Percentiles rank a stretch among this genome's conserved stretches.
Evolutionary conservation across 2,113 vertebrate genomes (phyloP).

Genomic region (Gallinago undulata): DNA sequence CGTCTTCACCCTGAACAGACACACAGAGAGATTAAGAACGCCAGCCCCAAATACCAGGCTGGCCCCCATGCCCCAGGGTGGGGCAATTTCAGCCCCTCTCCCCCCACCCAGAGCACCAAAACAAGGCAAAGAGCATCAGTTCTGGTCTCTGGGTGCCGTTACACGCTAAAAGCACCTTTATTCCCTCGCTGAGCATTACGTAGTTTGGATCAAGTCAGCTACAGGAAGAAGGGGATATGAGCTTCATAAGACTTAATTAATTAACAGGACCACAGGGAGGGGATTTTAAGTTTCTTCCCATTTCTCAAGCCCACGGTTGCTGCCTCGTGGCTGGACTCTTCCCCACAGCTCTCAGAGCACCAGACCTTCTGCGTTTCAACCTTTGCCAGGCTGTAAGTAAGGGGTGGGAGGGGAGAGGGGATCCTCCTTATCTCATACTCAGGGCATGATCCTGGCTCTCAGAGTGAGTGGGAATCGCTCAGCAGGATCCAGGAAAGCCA

Average conservation of each 20-base stretch:
- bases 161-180: neutral
- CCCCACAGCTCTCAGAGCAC: neutral
- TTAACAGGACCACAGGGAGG: neutral
- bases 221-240: neutral
- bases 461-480: neutral
- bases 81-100: neutral
- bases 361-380: neutral
- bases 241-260: neutral
- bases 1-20: slow-evolving; percentile 82
- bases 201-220: neutral
- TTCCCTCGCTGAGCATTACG: accelerated
- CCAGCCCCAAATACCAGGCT: accelerated
- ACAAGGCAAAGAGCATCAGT: neutral
- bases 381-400: neutral
- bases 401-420: neutral
- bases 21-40: neutral
- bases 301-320: neutral
- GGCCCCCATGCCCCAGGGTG: accelerated
- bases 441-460: neutral
- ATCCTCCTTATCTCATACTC: neutral
- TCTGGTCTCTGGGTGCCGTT: neutral
- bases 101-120: accelerated
- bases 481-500: neutral
- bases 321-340: neutral
- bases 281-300: neutral